These are phyloP conservation scores for Chrysolina oricalcia DNA, from an alignment of 2,888 invertebrate genomes.

Conservation along the genomic window DNA sequence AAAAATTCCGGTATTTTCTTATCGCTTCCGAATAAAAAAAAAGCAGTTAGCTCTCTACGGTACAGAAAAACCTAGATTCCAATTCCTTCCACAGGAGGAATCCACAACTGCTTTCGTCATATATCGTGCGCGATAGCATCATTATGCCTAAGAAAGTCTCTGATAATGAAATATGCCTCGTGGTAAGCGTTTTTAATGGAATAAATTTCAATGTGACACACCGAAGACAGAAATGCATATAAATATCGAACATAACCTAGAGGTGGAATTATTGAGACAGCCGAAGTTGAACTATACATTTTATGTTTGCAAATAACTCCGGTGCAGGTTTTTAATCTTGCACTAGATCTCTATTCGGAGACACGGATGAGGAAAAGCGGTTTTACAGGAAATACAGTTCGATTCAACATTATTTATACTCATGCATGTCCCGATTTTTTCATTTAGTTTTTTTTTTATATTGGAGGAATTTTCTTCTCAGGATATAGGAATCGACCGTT, in stretches of 20 bases:
- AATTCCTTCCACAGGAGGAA: conserved; percentile 9
- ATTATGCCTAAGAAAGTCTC: conserved; percentile 39
- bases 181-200: conserved; percentile 35
- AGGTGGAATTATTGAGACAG: conserved; percentile 36
- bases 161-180: conserved; percentile 42
- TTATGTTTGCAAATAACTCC: conserved; percentile 34
- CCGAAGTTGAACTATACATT: conserved; percentile 20
- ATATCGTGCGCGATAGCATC: conserved; percentile 35
- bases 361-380: background rate
- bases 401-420: background rate
- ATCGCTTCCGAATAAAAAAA: too few species aligned
- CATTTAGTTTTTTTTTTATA: too few species aligned
- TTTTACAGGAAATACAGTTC: background rate
- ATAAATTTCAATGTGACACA: conserved; percentile 42
- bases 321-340: conserved; percentile 27
- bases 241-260: conserved; percentile 39
- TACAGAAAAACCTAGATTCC: background rate
- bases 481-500: too few species aligned
- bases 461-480: too few species aligned
- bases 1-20: too few species aligned
- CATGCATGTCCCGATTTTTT: background rate
- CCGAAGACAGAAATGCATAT: conserved; percentile 33
- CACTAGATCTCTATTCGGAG: conserved; percentile 26
- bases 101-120: conserved; percentile 25
- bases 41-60: too few species aligned